Base-by-base conservation (phyloP, 2,888 invertebrate species). In the Nemurella pictetii region DNA sequence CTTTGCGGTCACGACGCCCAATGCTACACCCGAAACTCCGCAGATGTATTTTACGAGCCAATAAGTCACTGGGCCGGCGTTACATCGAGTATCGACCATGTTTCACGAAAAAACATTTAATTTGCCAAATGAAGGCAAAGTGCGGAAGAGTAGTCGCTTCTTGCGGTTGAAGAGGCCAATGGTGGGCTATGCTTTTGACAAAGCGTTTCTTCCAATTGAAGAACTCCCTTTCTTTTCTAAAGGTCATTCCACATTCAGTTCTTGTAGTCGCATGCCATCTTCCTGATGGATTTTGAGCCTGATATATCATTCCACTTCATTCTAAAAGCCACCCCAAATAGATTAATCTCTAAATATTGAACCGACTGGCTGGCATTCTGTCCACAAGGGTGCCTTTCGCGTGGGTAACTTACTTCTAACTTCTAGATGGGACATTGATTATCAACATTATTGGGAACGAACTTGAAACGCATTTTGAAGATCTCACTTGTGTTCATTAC, bases 291-390 rank as follows among this genome's bases (percentile, higher is more conserved):
- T 55, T 20, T 55, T 55, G n/a, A 29, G 78, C 78, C n/a, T 29
- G 78, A 78, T 30, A 30, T 75, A 75, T 75, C 75, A n/a, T 75
- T 28, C 75, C 75, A 75, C 27, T 29, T 29, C 75, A 26, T 29
- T 75, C 75, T 75, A 20, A 55, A 55, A 55, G 55, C 55, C 55
- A 55, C 55, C 55, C 55, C 78, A 30, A 78, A 78, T 78, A 28
- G 78, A 78, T 78, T 78, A 29, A 28, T 78, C 28, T 28, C 78
- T 78, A 78, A 78, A 78, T 78, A 78, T 78, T 78, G 55, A 7
- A 55, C 20, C 55, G 55, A 12, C 12, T 20, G 20, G 55, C 1
- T 20, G 55, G 15, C 55, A 20, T 55, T 20, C 9, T 55, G 55
- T 20, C 20, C 12, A 2, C 55, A 55, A 20, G 55, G 55, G 55